A percentile compares a stretch with the other conserved stretches of the same genome.
Evolutionary conservation across 2,113 vertebrate species (phyloP).

Genomic region (Alces alces): DNA sequence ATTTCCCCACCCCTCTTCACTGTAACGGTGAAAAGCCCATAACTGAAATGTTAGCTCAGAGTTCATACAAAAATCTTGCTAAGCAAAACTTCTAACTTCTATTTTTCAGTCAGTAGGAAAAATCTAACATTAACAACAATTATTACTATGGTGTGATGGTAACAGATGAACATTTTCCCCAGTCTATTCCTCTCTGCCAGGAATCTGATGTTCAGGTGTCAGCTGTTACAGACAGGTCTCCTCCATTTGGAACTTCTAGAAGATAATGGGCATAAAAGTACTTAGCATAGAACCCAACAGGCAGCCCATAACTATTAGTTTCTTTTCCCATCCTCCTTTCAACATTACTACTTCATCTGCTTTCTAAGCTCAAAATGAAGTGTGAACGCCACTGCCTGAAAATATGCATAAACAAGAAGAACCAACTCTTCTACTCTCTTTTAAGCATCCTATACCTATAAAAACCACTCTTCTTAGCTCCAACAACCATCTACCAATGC

Average conservation of each 20-base stretch:
- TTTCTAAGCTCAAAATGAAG: neutral
- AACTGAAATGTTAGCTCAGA: neutral
- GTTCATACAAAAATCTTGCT: neutral
- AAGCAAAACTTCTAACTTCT: neutral
- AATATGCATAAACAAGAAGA: neutral
- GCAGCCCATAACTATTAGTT: neutral
- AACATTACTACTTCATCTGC: neutral
- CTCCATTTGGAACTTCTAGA: slow-evolving; percentile 7
- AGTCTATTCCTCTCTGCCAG: neutral
- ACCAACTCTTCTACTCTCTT: neutral
- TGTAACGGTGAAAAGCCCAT: neutral
- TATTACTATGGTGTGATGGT: neutral
- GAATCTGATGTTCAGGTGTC: neutral
- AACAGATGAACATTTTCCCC: neutral
- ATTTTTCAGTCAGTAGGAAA: neutral
- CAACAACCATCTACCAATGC: neutral
- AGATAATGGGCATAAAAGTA: neutral
- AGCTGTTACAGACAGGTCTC: neutral
- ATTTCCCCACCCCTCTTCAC: neutral
- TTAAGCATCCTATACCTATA: neutral
- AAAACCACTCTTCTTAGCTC: neutral
- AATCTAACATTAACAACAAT: neutral
- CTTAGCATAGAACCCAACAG: neutral
- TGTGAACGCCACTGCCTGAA: neutral
- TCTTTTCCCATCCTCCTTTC: neutral